Evolutionary conservation across 2,888 invertebrate genomes (phyloP).

Genomic region (Doris montereyensis): DNA sequence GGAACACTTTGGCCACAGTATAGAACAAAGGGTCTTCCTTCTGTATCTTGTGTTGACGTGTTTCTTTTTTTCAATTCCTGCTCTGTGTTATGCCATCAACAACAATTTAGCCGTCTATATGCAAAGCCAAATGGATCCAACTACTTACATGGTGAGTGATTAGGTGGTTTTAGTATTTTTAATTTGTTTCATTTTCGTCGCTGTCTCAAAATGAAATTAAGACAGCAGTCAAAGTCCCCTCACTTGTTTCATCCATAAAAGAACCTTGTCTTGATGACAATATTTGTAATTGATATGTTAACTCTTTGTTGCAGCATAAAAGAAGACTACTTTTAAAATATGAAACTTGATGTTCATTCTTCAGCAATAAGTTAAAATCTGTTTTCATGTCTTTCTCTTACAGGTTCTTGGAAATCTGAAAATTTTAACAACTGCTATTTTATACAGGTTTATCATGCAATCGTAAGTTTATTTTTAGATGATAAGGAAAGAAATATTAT

Average conservation of each 20-base stretch:
- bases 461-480: slow-evolving; percentile 48
- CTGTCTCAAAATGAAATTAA: too few relatives aligned
- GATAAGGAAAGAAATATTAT: too few relatives aligned
- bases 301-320: too few relatives aligned
- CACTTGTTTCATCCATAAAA: too few relatives aligned
- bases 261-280: too few relatives aligned
- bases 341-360: too few relatives aligned
- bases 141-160: slow-evolving; percentile 70
- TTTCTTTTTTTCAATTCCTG: slow-evolving; percentile 67
- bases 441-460: slow-evolving; percentile 71
- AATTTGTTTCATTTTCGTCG: too few relatives aligned
- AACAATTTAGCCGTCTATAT: slow-evolving; percentile 72
- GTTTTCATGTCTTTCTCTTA: slow-evolving; percentile 32
- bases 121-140: slow-evolving; percentile 72
- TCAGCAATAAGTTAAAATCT: not conserved
- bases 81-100: slow-evolving; percentile 69
- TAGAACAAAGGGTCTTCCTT: too few relatives aligned
- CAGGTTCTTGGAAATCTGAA: slow-evolving; percentile 72
- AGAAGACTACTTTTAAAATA: too few relatives aligned
- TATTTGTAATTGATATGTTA: too few relatives aligned
- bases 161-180: too few relatives aligned
- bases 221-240: too few relatives aligned
- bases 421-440: slow-evolving; percentile 70
- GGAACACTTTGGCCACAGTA: slow-evolving; percentile 50
- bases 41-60: slow-evolving; percentile 44